These are phyloP conservation scores for Anarhynchus alexandrinus DNA, from an alignment of 2,113 vertebrate species.

Conservation along the genomic window DNA sequence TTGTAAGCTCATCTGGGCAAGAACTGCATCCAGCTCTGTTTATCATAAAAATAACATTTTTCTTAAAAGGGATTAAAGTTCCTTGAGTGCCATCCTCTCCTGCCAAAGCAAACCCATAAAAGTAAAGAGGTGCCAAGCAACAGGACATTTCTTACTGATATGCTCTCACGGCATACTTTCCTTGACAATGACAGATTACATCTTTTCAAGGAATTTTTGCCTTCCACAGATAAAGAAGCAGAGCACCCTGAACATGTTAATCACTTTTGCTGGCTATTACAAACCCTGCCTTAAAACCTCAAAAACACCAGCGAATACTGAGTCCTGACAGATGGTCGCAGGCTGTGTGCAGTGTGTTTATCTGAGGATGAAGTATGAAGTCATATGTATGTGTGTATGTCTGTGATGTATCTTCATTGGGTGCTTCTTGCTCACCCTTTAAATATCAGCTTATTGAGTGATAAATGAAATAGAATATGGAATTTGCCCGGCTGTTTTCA, in stretches of 20 bases:
- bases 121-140: neutral
- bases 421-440: neutral
- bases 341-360: neutral
- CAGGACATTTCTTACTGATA: neutral
- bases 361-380: neutral
- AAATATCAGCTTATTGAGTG: neutral
- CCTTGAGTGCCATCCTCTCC: neutral
- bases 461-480: neutral
- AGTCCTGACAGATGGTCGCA: neutral
- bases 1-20: neutral
- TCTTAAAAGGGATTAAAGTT: conserved; percentile 6
- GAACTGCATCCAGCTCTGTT: neutral
- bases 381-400: neutral
- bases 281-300: neutral
- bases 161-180: neutral
- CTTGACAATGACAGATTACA: neutral
- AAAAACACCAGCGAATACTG: neutral
- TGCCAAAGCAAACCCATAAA: neutral
- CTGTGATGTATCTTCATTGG: neutral
- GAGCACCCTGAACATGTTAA: neutral
- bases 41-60: conserved; percentile 31
- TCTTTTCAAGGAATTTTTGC: neutral
- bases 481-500: neutral
- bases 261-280: neutral
- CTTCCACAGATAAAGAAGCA: neutral